These are phyloP conservation scores for Liolophura sinensis DNA, from an alignment of 1,140 invertebrate genomes.

Conservation along the genomic window DNA sequence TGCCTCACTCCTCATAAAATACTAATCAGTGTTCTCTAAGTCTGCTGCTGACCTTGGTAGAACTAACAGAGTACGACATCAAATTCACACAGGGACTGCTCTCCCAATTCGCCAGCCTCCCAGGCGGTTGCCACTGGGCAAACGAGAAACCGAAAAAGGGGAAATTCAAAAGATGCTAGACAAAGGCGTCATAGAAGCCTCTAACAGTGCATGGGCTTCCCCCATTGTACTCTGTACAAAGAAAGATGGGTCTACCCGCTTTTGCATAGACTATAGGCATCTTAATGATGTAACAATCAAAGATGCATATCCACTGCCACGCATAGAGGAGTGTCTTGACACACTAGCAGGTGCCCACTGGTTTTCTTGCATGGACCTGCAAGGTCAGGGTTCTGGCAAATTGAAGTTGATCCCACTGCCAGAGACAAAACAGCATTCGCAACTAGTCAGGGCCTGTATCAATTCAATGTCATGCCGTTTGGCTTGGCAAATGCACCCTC, in stretches of 20 bases:
- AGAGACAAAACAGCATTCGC: constrained; percentile 46
- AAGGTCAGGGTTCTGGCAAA: constrained; percentile 45
- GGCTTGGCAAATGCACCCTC: constrained; percentile 22
- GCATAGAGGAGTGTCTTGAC: constrained; percentile 58
- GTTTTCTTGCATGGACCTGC: constrained; percentile 58
- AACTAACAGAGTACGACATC: constrained; percentile 14
- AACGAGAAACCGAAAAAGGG: constrained; percentile 15
- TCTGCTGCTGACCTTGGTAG: constrained; percentile 14
- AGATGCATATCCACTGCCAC: constrained; percentile 62
- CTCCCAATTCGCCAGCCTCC: constrained; percentile 23
- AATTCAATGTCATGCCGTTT: constrained; percentile 23
- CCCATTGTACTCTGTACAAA: constrained; percentile 18
- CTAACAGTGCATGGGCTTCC: constrained; percentile 20
- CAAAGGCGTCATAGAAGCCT: constrained; percentile 20
- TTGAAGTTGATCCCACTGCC: constrained; percentile 40
- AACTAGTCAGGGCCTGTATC: constrained; percentile 9
- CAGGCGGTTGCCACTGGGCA: constrained; percentile 18
- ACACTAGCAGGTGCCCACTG: constrained; percentile 46
- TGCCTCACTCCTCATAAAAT: constrained; percentile 10
- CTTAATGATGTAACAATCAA: too few species aligned
- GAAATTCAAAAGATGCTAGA: constrained; percentile 19
- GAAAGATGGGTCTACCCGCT: constrained; percentile 19
- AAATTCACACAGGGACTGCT: constrained; percentile 23
- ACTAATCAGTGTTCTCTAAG: constrained; percentile 18
- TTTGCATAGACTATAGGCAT: constrained; percentile 60